Evolutionary conservation across 2,113 vertebrate genomes (phyloP).

Genomic region (Festucalex cinctus): DNA sequence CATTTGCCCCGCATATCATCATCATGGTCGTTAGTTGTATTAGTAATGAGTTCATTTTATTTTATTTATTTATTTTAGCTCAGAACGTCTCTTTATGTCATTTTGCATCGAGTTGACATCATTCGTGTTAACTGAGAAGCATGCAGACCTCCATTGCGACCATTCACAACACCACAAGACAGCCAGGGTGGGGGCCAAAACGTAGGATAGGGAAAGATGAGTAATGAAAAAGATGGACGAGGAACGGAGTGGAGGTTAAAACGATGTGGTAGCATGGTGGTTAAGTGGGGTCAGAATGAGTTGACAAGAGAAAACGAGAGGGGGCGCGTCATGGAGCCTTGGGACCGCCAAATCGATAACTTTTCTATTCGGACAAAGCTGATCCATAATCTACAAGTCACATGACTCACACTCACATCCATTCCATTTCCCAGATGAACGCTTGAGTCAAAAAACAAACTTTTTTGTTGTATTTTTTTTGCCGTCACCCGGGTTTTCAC

Average conservation of each 20-base stretch:
- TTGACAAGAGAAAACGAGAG: background rate
- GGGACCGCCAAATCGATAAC: conserved; percentile 56
- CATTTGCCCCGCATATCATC: conserved; percentile 46
- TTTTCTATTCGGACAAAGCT: conserved; percentile 54
- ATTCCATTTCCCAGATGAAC: background rate
- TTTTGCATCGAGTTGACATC: conserved; percentile 77
- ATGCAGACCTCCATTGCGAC: conserved; percentile 73
- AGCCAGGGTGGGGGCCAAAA: conserved; percentile 27
- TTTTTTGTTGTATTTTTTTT: background rate
- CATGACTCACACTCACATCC: background rate
- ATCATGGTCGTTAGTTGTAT: conserved; percentile 69
- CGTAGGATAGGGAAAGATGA: conserved; percentile 25
- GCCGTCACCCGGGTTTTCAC: background rate
- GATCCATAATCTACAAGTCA: conserved; percentile 45
- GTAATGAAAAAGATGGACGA: conserved; percentile 47
- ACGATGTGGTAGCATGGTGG: conserved; percentile 12
- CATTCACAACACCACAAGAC: conserved; percentile 67
- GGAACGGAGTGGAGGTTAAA: conserved; percentile 13
- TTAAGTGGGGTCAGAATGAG: background rate
- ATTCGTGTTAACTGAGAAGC: conserved; percentile 78
- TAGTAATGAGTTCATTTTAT: conserved; percentile 72
- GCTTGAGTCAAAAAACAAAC: background rate
- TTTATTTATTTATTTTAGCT: conserved; percentile 62
- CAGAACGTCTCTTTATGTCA: conserved; percentile 69
- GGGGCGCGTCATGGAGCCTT: conserved; percentile 37